Evolutionary conservation across 2,888 invertebrate species (phyloP).

Genomic region (Heteromyza rotundicornis): DNA sequence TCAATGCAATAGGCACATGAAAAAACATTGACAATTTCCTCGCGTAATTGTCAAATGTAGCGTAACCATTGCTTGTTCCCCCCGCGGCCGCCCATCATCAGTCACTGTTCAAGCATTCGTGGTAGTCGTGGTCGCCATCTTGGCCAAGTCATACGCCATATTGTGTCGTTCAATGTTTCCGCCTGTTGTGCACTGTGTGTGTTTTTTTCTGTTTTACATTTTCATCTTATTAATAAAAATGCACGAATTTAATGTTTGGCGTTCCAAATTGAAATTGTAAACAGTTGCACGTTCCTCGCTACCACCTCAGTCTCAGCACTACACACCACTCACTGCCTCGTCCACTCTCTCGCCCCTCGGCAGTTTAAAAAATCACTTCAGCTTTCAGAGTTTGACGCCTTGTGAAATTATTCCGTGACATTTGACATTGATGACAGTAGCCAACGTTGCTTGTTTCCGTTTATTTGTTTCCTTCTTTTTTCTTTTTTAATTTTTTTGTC

Average conservation of each 20-base stretch:
- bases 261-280: slow-evolving; percentile 25
- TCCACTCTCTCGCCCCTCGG: slow-evolving; percentile 11
- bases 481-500: neutral
- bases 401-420: slow-evolving; percentile 42
- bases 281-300: slow-evolving; percentile 17
- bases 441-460: neutral
- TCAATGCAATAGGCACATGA: slow-evolving; percentile 28
- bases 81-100: slow-evolving; percentile 27
- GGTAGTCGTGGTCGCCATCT: slow-evolving; percentile 24
- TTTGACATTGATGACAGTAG: slow-evolving; percentile 38
- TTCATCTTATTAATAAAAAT: slow-evolving; percentile 36
- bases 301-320: too few species aligned
- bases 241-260: neutral
- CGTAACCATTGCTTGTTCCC: slow-evolving; percentile 33
- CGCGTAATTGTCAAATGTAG: slow-evolving; percentile 32
- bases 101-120: slow-evolving; percentile 23
- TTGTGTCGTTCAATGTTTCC: neutral
- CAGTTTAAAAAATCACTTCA: slow-evolving; percentile 23
- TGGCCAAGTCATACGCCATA: slow-evolving; percentile 12
- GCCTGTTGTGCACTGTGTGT: slow-evolving; percentile 25
- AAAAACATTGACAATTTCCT: slow-evolving; percentile 7
- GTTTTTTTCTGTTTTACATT: slow-evolving; percentile 32
- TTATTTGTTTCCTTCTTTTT: slow-evolving; percentile 2
- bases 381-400: slow-evolving; percentile 31
- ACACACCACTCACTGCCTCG: slow-evolving; percentile 10